Base-by-base conservation (phyloP, 2,888 invertebrate genomes). In the Leucophenga montana region DNA sequence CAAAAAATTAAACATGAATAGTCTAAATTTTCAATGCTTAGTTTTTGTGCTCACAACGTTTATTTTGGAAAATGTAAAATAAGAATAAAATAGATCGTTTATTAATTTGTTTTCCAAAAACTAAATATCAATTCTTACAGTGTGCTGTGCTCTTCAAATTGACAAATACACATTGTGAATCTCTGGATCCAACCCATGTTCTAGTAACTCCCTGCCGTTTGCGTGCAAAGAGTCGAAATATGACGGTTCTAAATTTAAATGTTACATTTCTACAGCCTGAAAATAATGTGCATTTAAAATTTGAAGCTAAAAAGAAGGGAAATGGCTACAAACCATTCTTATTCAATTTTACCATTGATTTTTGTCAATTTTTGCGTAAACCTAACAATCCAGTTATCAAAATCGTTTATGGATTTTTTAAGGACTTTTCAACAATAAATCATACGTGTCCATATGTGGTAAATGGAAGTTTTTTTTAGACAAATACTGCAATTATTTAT, bases 111-210 rank as follows among this genome's bases (percentile, higher is more conserved):
- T 27, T 4, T 3, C 4, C 4, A 27, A 27, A n/a, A n/a, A n/a
- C n/a, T n/a, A n/a, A n/a, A n/a, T n/a, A n/a, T n/a, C n/a, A n/a
- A n/a, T n/a, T 27, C 27, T 27, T 27, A 27, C 39, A 68, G 33
- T 27, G 39, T n/a, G 71, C 67, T 14, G 59, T 59, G 1, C 16
- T 66, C 8, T 33, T 61, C 20, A 77, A 77, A 46, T 16, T 77
- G 22, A 77, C 76, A 6, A 78, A 77, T 64, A 66, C 44, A 0
- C 20, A 73, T 0, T 76, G 75, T 11, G 73, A 73, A 13, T 46
- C 69, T 0, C 8, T 3, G 0, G 73, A 78, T 11, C n/a, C 68
- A 56, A 62, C 73, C 0, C 70, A 62, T 68, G 57, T 70, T 0
- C 31, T 14, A 1, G 3, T 75, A 18, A 8, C 67, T 1, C 1